phyloP scores from a whole-genome alignment of 2,113 vertebrate genomes.

The Trachemys scripta region DNA sequence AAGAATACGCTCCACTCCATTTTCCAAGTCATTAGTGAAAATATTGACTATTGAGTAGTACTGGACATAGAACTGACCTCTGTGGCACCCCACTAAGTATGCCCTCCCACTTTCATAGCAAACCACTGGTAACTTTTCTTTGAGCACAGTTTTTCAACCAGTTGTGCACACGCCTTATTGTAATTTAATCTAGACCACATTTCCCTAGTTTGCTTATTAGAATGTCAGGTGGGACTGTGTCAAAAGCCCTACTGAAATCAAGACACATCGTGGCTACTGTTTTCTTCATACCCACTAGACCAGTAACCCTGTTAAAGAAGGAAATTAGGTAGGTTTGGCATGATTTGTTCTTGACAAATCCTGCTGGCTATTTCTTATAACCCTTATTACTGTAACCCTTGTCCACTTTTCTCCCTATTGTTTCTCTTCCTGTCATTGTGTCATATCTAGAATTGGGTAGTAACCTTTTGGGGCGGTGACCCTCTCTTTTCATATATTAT shows the following conservation, averaged over 20 bases:
- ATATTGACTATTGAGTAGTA: background rate
- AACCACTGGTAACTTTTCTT: background rate
- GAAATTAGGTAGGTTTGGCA: background rate
- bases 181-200: background rate
- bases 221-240: background rate
- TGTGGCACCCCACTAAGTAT: background rate
- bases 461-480: background rate
- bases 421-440: background rate
- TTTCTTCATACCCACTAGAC: background rate
- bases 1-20: too few species aligned
- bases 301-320: background rate
- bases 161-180: background rate
- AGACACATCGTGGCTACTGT: background rate
- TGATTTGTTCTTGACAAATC: background rate
- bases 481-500: background rate
- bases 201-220: background rate
- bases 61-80: background rate
- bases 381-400: background rate
- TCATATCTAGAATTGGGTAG: background rate
- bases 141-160: background rate
- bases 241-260: background rate
- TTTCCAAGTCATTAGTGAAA: background rate
- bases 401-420: background rate
- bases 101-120: background rate
- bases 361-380: background rate